Evolutionary conservation across 2,888 invertebrate genomes (phyloP).

Genomic region (Heliconius ismenius): DNA sequence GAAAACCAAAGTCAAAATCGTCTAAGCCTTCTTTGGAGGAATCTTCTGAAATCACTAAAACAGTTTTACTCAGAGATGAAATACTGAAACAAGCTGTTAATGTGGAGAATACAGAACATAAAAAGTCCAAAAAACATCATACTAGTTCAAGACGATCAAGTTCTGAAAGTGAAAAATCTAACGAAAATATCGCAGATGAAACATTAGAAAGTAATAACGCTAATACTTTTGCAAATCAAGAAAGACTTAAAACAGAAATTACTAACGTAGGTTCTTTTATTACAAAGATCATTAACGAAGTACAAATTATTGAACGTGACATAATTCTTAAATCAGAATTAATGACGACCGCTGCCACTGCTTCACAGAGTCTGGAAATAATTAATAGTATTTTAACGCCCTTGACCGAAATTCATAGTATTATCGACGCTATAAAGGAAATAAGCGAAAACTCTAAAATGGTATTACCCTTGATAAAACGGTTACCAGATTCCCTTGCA

Average conservation of each 20-base stretch:
- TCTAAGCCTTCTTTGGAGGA: slow-evolving; percentile 62
- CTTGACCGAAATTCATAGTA: slow-evolving; percentile 84
- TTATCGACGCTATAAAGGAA: slow-evolving; percentile 80
- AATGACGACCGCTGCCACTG: slow-evolving; percentile 85
- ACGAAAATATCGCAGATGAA: slow-evolving; percentile 61
- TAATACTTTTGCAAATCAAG: slow-evolving; percentile 44
- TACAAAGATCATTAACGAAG: slow-evolving; percentile 80
- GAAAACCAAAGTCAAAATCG: slow-evolving; percentile 68
- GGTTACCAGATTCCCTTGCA: slow-evolving; percentile 82
- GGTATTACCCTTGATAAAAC: slow-evolving; percentile 80
- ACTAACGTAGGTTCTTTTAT: slow-evolving; percentile 54
- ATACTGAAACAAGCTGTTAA: slow-evolving; percentile 48
- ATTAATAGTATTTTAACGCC: slow-evolving; percentile 84
- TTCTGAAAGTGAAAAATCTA: slow-evolving; percentile 76
- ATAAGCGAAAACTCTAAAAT: slow-evolving; percentile 64
- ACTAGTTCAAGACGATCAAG: slow-evolving; percentile 73
- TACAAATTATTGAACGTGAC: slow-evolving; percentile 84
- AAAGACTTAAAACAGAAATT: slow-evolving; percentile 60
- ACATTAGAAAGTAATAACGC: slow-evolving; percentile 42
- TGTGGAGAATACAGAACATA: slow-evolving; percentile 47
- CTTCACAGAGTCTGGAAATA: slow-evolving; percentile 85
- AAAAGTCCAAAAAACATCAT: slow-evolving; percentile 64
- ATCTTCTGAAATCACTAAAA: slow-evolving; percentile 63
- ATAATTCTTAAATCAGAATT: slow-evolving; percentile 84
- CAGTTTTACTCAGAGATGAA: slow-evolving; percentile 63